phyloP scores from a whole-genome alignment of 2,113 vertebrate genomes.

The Motacilla tschutschensis region DNA sequence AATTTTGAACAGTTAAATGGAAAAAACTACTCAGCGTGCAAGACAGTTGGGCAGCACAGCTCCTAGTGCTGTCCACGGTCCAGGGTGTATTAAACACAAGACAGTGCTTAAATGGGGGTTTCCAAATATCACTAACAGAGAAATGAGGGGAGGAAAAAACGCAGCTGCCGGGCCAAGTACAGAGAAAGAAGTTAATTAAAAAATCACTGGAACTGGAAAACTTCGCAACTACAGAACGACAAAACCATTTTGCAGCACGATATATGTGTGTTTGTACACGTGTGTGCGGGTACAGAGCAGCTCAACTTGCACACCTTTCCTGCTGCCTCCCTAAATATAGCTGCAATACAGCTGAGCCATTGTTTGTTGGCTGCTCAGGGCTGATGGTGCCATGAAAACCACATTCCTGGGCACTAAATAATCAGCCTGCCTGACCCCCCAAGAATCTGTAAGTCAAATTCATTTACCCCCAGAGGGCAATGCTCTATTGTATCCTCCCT shows the following conservation, averaged over 20 bases:
- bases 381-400: slow-evolving; percentile 69
- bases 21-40: background rate
- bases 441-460: slow-evolving; percentile 83
- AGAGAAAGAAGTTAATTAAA: slow-evolving; percentile 50
- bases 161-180: slow-evolving; percentile 4
- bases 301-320: slow-evolving; percentile 46
- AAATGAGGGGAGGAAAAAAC: background rate
- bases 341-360: slow-evolving; percentile 57
- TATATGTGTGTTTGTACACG: background rate
- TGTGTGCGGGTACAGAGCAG: background rate
- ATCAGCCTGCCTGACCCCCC: slow-evolving; percentile 69
- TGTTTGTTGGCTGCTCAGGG: slow-evolving; percentile 48
- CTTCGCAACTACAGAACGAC: background rate
- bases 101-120: background rate
- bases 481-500: slow-evolving; percentile 63
- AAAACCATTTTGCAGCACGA: background rate
- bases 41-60: slow-evolving; percentile 13
- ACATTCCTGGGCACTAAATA: slow-evolving; percentile 81
- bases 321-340: slow-evolving; percentile 56
- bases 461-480: slow-evolving; percentile 81
- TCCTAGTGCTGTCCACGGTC: slow-evolving; percentile 35
- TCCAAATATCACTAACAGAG: slow-evolving; percentile 30
- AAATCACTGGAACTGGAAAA: slow-evolving; percentile 34
- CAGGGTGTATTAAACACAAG: slow-evolving; percentile 42
- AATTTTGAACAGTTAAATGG: slow-evolving; percentile 18